These are phyloP conservation scores for Lineus longissimus DNA, from an alignment of 1,140 invertebrate genomes.

Conservation along the genomic window DNA sequence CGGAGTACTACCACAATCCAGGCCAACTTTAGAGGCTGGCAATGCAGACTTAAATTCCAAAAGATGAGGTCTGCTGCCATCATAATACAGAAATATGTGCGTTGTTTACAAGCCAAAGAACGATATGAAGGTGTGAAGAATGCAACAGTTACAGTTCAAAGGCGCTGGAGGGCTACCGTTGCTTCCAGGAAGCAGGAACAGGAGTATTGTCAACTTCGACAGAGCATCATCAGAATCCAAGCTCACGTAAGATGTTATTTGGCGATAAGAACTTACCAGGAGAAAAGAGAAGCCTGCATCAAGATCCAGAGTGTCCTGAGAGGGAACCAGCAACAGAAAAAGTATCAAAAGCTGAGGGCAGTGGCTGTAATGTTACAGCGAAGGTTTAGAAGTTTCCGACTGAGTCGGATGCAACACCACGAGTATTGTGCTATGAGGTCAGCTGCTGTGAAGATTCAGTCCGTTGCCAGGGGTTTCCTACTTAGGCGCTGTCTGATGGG, in stretches of 20 bases:
- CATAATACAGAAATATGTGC: not conserved
- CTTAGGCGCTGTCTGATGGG: slow-evolving; percentile 7
- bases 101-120: too few relatives aligned
- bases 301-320: slow-evolving; percentile 17
- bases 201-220: not conserved
- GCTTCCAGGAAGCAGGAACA: not conserved
- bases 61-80: not conserved
- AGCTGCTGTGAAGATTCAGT: slow-evolving; percentile 37
- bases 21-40: not conserved
- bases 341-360: slow-evolving; percentile 15
- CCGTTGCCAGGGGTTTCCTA: slow-evolving; percentile 16
- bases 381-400: too few relatives aligned
- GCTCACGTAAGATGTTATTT: not conserved
- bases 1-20: not conserved
- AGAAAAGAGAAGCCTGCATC: not conserved
- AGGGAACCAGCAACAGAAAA: slow-evolving; percentile 16
- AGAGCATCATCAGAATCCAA: slow-evolving; percentile 5
- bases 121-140: too few relatives aligned
- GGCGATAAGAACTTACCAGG: not conserved
- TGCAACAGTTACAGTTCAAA: not conserved
- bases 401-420: too few relatives aligned
- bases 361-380: not conserved
- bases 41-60: not conserved
- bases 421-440: not conserved
- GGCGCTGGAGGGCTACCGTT: not conserved